These are phyloP conservation scores for Solenopsis fugax DNA, from an alignment of 1,140 invertebrate genomes.

Conservation along the genomic window DNA sequence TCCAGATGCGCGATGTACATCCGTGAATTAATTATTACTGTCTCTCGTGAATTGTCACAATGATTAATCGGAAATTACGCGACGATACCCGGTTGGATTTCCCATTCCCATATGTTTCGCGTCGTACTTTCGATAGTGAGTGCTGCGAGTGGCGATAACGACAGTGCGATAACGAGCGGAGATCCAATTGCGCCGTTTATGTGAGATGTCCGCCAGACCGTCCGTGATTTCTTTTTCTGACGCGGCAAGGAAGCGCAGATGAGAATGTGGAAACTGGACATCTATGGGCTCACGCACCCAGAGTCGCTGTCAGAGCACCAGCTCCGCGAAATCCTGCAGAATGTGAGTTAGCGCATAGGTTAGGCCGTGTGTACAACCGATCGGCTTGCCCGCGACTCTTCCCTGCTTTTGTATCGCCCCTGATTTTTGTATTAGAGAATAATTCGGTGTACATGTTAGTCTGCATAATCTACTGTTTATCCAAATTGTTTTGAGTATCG, in stretches of 20 bases:
- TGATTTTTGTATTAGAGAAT: neutral
- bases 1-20: neutral
- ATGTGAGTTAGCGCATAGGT: slow-evolving; percentile 70
- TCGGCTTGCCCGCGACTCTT: neutral
- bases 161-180: slow-evolving; percentile 50
- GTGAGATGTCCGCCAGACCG: slow-evolving; percentile 14
- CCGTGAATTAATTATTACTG: neutral
- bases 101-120: neutral
- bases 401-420: no score
- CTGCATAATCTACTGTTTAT: neutral
- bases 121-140: no score
- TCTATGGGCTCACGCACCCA: slow-evolving; percentile 72
- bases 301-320: slow-evolving; percentile 76
- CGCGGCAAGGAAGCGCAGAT: neutral
- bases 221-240: neutral
- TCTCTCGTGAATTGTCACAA: neutral
- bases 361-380: slow-evolving; percentile 13
- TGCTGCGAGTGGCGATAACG: slow-evolving; percentile 69
- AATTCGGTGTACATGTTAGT: neutral
- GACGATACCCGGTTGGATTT: neutral
- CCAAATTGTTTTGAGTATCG: neutral
- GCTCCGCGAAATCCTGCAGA: slow-evolving; percentile 76
- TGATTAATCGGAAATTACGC: slow-evolving; percentile 4
- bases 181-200: neutral
- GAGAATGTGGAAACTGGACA: slow-evolving; percentile 66